phyloP scores from a whole-genome alignment of 2,113 vertebrate species.

The Herpailurus yagouaroundi region DNA sequence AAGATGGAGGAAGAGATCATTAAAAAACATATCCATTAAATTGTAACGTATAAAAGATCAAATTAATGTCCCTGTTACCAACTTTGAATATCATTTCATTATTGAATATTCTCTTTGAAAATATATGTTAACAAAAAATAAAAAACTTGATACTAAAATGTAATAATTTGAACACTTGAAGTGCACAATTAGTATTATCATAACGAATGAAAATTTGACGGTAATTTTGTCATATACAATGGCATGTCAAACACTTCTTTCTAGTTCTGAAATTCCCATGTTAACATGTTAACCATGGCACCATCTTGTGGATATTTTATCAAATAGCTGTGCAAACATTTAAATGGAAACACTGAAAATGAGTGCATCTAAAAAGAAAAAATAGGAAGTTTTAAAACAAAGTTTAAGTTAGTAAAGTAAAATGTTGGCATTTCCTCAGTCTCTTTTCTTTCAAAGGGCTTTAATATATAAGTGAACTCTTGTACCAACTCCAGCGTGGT shows the following conservation, averaged over 20 bases:
- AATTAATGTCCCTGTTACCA: background rate
- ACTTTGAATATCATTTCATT: conserved; percentile 33
- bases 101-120: conserved; percentile 35
- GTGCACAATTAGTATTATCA: background rate
- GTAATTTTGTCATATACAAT: background rate
- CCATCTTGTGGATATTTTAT: conserved; percentile 87
- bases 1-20: conserved; percentile 18
- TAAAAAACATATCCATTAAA: conserved; percentile 45
- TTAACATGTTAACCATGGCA: conserved; percentile 86
- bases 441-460: background rate
- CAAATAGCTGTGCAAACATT: conserved; percentile 61
- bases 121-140: background rate
- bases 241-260: background rate
- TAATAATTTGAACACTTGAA: conserved; percentile 10
- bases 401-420: conserved; percentile 44
- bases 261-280: conserved; percentile 18
- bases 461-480: conserved; percentile 2
- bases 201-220: background rate
- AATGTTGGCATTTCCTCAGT: background rate
- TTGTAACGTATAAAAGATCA: conserved; percentile 23
- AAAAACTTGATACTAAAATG: conserved; percentile 4
- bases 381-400: background rate
- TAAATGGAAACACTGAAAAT: conserved; percentile 14
- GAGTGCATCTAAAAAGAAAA: background rate
- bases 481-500: background rate